Evolutionary conservation across 2,888 invertebrate species (phyloP).

Genomic region (Agrotis clavis): DNA sequence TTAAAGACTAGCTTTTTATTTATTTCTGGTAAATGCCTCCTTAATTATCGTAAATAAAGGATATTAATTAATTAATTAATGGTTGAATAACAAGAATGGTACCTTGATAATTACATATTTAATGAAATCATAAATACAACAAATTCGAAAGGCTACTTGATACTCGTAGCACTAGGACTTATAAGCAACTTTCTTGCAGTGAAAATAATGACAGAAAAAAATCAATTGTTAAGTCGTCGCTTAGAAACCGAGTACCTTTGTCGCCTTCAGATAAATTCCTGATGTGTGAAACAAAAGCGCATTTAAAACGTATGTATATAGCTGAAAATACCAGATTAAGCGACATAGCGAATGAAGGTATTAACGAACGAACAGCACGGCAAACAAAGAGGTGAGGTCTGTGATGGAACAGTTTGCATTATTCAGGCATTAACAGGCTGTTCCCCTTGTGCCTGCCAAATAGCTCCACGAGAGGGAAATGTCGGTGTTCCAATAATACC

Average conservation of each 20-base stretch:
- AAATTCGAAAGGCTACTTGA: too few relatives aligned
- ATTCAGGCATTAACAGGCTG: constrained; percentile 66
- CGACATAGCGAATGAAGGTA: constrained; percentile 19
- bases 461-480: constrained; percentile 24
- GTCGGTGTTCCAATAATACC: constrained; percentile 30
- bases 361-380: constrained; percentile 42
- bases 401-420: constrained; percentile 66
- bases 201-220: too few relatives aligned
- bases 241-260: background rate
- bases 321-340: constrained; percentile 29
- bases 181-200: too few relatives aligned
- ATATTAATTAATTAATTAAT: too few relatives aligned
- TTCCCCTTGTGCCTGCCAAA: constrained; percentile 39
- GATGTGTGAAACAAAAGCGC: background rate
- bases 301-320: background rate
- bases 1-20: too few relatives aligned
- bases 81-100: too few relatives aligned
- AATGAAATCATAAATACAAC: too few relatives aligned
- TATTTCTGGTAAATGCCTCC: too few relatives aligned
- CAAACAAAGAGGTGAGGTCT: constrained; percentile 51
- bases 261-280: background rate
- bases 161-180: too few relatives aligned
- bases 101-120: too few relatives aligned
- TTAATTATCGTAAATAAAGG: too few relatives aligned
- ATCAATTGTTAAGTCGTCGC: background rate